Percentiles rank a stretch among this genome's conserved stretches.
Conservation (phyloP, 2,888 invertebrate genomes). For the Busseola fusca region DNA sequence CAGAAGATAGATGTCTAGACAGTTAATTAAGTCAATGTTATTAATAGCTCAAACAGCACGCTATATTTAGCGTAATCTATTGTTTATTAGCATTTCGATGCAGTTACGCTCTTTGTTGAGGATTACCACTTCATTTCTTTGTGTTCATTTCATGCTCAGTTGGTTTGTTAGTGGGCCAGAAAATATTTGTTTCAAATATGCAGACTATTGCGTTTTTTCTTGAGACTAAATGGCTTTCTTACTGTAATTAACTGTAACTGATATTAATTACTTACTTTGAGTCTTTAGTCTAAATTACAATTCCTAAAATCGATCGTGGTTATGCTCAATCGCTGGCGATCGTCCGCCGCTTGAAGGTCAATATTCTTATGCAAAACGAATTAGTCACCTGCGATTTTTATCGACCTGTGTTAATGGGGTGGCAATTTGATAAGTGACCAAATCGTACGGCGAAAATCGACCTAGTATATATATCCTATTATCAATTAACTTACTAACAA, state of each 20-base stretch:
- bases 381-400: background rate
- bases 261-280: conserved; percentile 2
- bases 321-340: background rate
- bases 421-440: background rate
- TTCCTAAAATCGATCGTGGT: background rate
- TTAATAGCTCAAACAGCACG: conserved; percentile 49
- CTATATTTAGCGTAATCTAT: conserved; percentile 33
- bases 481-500: background rate
- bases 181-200: conserved; percentile 6
- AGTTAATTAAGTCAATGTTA: conserved; percentile 59
- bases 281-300: background rate
- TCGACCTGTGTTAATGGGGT: background rate
- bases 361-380: background rate
- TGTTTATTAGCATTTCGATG: conserved; percentile 39
- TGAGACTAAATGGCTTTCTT: conserved; percentile 8
- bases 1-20: conserved; percentile 62
- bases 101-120: conserved; percentile 32
- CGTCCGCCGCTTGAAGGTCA: background rate
- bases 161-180: conserved; percentile 33
- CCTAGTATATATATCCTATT: background rate
- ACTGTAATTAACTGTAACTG: conserved; percentile 5
- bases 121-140: conserved; percentile 34
- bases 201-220: conserved; percentile 6
- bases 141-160: conserved; percentile 31
- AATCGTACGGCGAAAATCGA: background rate